Conservation (phyloP, 2,113 vertebrate genomes). For the Gnathonemus echidnorhynchus region DNA sequence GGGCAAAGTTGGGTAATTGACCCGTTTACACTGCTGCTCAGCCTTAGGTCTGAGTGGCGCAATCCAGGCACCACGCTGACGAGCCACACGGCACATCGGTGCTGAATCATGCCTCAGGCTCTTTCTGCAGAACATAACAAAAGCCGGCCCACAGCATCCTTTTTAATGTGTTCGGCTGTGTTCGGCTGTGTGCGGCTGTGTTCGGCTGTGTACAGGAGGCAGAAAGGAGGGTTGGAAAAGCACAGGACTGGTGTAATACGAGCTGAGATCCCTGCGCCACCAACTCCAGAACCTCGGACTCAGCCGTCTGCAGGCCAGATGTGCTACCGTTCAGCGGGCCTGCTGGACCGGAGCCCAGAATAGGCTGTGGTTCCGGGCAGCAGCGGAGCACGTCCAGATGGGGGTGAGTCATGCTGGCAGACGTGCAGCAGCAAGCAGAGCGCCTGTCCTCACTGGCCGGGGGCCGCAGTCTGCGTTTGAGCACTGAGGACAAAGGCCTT, state of each 20-base stretch:
- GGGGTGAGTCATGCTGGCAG: slow-evolving; percentile 39
- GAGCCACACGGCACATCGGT: background rate
- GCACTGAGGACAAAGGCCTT: slow-evolving; percentile 47
- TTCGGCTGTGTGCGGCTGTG: background rate
- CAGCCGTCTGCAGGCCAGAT: slow-evolving; percentile 43
- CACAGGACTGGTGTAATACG: background rate
- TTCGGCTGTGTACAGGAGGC: background rate
- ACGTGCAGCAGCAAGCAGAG: slow-evolving; percentile 32
- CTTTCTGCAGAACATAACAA: background rate
- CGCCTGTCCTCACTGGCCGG: slow-evolving; percentile 26
- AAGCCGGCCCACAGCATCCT: background rate
- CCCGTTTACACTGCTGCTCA: background rate
- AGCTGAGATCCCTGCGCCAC: background rate
- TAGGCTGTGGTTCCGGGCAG: slow-evolving; percentile 35
- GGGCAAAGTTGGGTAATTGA: background rate
- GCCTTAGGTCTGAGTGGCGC: background rate
- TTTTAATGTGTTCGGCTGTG: background rate
- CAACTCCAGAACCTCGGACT: slow-evolving; percentile 2
- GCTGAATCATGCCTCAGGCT: background rate
- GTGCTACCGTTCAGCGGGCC: slow-evolving; percentile 50
- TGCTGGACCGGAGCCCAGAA: slow-evolving; percentile 26
- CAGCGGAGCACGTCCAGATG: slow-evolving; percentile 59
- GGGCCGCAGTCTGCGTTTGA: slow-evolving; percentile 24
- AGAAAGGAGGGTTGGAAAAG: background rate
- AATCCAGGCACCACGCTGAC: no score